Percentiles rank a stretch among this genome's conserved stretches.
These are phyloP conservation scores for Drosophila atroscutellata DNA, from an alignment of 2,888 invertebrate genomes.

Conservation along the genomic window DNA sequence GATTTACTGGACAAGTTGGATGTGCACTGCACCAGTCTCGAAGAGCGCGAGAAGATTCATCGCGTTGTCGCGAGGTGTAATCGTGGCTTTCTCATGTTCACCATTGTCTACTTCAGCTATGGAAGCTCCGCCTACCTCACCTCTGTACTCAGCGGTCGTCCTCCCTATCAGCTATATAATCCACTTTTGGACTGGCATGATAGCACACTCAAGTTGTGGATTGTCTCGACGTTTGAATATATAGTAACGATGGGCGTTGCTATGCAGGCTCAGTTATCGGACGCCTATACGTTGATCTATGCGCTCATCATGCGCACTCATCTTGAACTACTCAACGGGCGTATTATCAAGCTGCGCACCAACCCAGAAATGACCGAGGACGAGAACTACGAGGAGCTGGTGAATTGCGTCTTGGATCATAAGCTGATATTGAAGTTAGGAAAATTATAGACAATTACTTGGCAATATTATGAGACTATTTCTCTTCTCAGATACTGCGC, in stretches of 20 bases:
- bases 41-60: constrained; percentile 63
- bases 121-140: constrained; percentile 60
- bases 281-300: constrained; percentile 65
- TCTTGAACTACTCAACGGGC: constrained; percentile 59
- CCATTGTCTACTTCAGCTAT: constrained; percentile 58
- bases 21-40: constrained; percentile 44
- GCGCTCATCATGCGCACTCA: constrained; percentile 66
- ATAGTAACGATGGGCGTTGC: constrained; percentile 58
- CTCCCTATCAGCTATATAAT: constrained; percentile 74
- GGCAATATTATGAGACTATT: background rate
- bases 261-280: constrained; percentile 67
- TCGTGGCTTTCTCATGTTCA: constrained; percentile 60
- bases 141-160: constrained; percentile 56
- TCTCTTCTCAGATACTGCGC: constrained; percentile 48
- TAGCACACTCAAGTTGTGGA: constrained; percentile 38
- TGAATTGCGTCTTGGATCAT: constrained; percentile 73
- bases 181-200: constrained; percentile 72
- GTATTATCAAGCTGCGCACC: constrained; percentile 54
- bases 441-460: background rate
- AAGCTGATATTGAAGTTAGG: constrained; percentile 68
- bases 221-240: constrained; percentile 63
- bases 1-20: constrained; percentile 65
- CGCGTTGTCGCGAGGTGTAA: constrained; percentile 59
- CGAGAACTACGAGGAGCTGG: constrained; percentile 67
- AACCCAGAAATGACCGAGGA: constrained; percentile 36